These are phyloP conservation scores for Onychorhynchus coronatus DNA, from an alignment of 2,113 vertebrate species.

Conservation along the genomic window DNA sequence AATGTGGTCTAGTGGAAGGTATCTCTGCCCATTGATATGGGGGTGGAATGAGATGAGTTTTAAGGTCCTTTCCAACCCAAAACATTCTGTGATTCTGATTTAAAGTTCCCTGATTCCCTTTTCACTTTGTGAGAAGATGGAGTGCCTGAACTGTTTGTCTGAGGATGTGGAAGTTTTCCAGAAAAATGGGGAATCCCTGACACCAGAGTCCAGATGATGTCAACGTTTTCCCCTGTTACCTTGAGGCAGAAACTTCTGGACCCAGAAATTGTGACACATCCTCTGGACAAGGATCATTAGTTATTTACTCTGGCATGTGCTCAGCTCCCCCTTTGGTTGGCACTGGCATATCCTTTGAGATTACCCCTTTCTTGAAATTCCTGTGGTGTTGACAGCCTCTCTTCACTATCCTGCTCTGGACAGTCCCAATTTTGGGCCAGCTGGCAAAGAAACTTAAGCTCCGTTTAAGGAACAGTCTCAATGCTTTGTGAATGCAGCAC, in stretches of 20 bases:
- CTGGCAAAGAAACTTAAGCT: not conserved
- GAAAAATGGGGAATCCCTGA: not conserved
- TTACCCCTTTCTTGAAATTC: not conserved
- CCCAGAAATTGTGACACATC: accelerated
- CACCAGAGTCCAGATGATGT: not conserved
- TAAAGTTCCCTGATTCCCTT: not conserved
- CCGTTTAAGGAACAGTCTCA: not conserved
- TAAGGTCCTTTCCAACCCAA: not conserved
- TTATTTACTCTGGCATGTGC: accelerated
- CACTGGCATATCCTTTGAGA: not conserved
- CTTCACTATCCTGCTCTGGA: not conserved
- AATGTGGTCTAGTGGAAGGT: not conserved
- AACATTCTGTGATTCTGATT: not conserved
- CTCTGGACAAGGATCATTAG: not conserved
- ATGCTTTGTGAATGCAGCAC: not conserved
- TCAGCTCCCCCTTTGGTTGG: not conserved
- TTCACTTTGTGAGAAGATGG: not conserved
- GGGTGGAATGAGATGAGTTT: not conserved
- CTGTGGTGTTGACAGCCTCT: accelerated
- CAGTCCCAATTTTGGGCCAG: not conserved
- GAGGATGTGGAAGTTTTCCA: not conserved
- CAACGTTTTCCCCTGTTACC: not conserved
- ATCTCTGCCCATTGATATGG: not conserved
- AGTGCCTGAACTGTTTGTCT: accelerated
- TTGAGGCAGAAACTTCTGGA: not conserved